Percentiles rank a stretch among this genome's conserved stretches.
phyloP scores from a whole-genome alignment of 2,888 invertebrate genomes.

The Schizaphis graminum region DNA sequence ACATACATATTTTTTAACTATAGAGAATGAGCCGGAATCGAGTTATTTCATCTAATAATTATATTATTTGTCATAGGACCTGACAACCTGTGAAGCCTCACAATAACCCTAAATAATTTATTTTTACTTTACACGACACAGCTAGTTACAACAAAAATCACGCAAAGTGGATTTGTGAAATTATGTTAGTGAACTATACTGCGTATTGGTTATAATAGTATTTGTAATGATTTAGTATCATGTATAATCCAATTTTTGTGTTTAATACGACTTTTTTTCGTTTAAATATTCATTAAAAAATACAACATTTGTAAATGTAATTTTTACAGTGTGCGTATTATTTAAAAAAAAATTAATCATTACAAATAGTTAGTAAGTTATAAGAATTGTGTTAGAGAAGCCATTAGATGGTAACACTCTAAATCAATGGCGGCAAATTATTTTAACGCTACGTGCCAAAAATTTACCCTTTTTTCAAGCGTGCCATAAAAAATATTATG shows the following conservation, averaged over 20 bases:
- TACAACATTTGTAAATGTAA: background rate
- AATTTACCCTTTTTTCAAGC: too few species aligned
- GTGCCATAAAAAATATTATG: too few species aligned
- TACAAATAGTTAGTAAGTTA: background rate
- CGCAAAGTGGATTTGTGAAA: background rate
- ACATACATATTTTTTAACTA: background rate
- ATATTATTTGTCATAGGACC: background rate
- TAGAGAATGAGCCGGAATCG: background rate
- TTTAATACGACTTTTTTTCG: background rate
- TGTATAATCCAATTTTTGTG: background rate
- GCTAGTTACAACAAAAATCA: background rate
- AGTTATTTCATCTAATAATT: conserved; percentile 15
- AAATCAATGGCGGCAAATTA: too few species aligned
- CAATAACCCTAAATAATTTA: background rate
- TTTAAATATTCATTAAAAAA: background rate
- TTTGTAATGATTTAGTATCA: background rate
- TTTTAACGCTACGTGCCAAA: too few species aligned
- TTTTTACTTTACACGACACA: background rate
- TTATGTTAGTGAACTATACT: background rate
- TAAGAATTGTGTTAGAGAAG: background rate
- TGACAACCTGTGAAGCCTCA: background rate
- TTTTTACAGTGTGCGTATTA: background rate
- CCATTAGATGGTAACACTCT: background rate
- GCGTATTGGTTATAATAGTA: background rate
- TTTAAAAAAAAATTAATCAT: background rate